Percentiles rank a stretch among this genome's conserved stretches.
Evolutionary conservation across 2,797 vertebrate genomes (phyloP).

Genomic region (Cebuella pygmaea): DNA sequence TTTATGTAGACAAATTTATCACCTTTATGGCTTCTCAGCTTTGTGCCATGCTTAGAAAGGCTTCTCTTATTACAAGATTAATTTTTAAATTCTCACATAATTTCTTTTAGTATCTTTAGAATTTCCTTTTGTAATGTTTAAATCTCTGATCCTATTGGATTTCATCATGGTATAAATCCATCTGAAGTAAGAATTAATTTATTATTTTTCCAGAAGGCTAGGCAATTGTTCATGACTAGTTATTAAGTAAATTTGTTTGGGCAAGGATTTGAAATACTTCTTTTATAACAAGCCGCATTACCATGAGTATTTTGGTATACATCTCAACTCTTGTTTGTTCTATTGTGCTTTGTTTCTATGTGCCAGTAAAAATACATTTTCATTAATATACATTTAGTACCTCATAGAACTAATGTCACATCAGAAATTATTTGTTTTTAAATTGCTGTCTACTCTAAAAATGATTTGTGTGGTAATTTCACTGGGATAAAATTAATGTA

Average conservation of each 20-base stretch:
- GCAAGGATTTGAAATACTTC: neutral
- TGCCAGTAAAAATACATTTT: neutral
- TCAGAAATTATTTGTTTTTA: constrained; percentile 3
- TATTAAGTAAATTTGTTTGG: neutral
- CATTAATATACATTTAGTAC: neutral
- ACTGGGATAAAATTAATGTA: neutral
- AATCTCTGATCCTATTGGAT: neutral
- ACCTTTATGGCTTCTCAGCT: neutral
- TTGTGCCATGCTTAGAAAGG: neutral
- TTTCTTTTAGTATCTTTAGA: neutral
- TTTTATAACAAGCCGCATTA: neutral
- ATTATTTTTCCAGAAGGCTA: neutral
- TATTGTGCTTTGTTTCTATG: neutral
- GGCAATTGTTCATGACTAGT: neutral
- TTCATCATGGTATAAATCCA: constrained; percentile 14
- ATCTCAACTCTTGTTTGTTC: constrained; percentile 15
- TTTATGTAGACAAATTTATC: neutral
- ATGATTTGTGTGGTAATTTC: neutral
- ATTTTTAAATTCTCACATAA: neutral
- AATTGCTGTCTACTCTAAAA: neutral
- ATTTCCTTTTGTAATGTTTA: neutral
- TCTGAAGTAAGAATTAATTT: neutral
- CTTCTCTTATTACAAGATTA: neutral
- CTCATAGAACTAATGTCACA: neutral
- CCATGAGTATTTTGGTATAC: neutral